A percentile compares a stretch with the other conserved stretches of the same genome.
phyloP scores from a whole-genome alignment of 2,797 vertebrate genomes.

The Podarcis siculus region DNA sequence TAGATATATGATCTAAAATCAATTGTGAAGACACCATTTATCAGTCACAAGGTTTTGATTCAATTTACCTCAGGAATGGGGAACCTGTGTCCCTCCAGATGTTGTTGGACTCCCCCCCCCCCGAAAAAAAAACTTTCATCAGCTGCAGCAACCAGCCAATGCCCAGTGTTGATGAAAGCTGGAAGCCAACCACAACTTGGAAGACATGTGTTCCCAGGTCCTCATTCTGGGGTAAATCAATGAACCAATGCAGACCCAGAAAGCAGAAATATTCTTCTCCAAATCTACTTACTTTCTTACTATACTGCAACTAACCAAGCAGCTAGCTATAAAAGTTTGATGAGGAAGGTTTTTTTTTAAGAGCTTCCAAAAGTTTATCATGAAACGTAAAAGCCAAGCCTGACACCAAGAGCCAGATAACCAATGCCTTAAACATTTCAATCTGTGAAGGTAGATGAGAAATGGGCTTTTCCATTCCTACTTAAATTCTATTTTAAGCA shows the following conservation, averaged over 20 bases:
- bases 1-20: background rate
- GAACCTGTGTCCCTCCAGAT: background rate
- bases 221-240: too few species aligned
- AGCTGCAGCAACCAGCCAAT: too few species aligned
- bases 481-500: constrained; percentile 4
- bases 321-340: background rate
- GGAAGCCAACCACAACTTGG: too few species aligned
- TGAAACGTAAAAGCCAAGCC: background rate
- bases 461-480: constrained; percentile 26
- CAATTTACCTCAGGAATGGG: background rate
- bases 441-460: background rate
- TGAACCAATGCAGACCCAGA: background rate
- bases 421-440: background rate
- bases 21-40: background rate
- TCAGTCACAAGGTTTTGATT: background rate
- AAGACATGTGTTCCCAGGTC: too few species aligned
- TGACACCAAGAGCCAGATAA: background rate
- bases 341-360: background rate
- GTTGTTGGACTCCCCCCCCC: too few species aligned
- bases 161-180: background rate
- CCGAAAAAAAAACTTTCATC: too few species aligned
- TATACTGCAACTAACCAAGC: background rate
- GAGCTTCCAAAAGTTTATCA: background rate
- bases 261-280: background rate
- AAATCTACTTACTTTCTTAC: background rate